A percentile compares a stretch with the other conserved stretches of the same genome.
Evolutionary conservation across 2,888 invertebrate species (phyloP).

Genomic region (Lithophane semibrunnea): DNA sequence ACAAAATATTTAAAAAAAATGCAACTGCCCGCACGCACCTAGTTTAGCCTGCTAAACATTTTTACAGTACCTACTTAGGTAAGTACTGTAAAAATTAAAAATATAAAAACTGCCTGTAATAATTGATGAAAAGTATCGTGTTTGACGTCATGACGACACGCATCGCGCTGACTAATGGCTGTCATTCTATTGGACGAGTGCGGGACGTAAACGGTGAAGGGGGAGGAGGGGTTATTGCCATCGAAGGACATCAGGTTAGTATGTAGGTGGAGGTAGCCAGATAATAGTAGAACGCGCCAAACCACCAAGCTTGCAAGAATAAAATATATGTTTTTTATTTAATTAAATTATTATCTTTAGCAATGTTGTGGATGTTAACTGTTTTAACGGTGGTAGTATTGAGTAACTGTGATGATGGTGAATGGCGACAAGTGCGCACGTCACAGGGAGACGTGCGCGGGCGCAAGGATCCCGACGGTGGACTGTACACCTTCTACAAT

Average conservation of each 20-base stretch:
- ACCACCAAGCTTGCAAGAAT: not conserved
- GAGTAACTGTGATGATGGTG: slow-evolving; percentile 44
- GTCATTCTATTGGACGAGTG: not conserved
- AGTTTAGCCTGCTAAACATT: not conserved
- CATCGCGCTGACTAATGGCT: slow-evolving; percentile 9
- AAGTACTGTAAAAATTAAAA: not conserved
- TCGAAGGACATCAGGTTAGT: not conserved
- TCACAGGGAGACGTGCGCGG: slow-evolving; percentile 74
- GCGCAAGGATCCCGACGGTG: slow-evolving; percentile 67
- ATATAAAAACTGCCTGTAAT: not conserved
- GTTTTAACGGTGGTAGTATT: slow-evolving; percentile 18
- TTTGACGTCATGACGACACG: not conserved
- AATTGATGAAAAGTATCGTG: not conserved
- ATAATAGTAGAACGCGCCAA: not conserved
- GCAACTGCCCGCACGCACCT: not conserved
- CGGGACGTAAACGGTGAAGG: not conserved
- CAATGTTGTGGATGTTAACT: slow-evolving; percentile 41
- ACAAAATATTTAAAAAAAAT: not conserved
- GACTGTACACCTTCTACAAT: slow-evolving; percentile 71
- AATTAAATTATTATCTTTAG: not conserved
- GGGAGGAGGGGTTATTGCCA: not conserved
- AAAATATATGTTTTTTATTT: not conserved
- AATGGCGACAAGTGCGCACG: slow-evolving; percentile 65
- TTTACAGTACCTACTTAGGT: not conserved
- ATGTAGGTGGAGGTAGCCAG: not conserved